Evolutionary conservation across 2,113 vertebrate species (phyloP), one percentile per base, ranked within the genome.

Genomic region (Macroglossus sobrinus): DNA sequence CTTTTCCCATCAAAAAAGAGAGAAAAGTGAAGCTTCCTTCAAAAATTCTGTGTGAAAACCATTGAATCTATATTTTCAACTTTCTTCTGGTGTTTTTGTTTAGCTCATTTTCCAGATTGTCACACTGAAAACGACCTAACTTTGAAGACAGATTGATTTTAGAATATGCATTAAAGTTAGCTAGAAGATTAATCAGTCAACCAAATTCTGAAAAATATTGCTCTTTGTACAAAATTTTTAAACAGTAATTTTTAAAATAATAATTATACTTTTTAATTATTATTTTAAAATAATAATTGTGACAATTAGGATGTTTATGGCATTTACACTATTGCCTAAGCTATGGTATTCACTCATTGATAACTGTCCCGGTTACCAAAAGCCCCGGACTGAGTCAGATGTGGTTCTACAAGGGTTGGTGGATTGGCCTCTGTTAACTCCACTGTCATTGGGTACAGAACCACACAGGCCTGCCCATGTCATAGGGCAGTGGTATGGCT

Each of bases 351-450:
- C 50, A 16, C 5, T 76, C 5, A 4, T 4, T 7, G 45, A 12
- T 47, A 35, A 16, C 30, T 21, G 19, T n/a, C 7, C 24, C n/a
- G 18, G 24, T 35, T 9, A 4, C 19, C 24, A 10, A 3, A 71
- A 69, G 22, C 14, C 35, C 75, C 30, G 8, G n/a, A 3, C 30
- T n/a, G 26, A 13, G 53, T 9, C 28, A 59, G 47, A 30, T 1
- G 3, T 19, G 30, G 40, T 19, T 35, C 21, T 26, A 5, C 3
- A 0, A 5, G 28, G 40, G 47, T 3, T 30, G 43, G 30, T 0
- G 1, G 3, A 16, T 5, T 11, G 53, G 22, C 10, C n/a, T 69
- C 53, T 40, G 45, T 19, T 59, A 24, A 71, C 59, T 30, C 4
- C 16, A 1, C 21, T 26, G 19, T 55, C 79, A 7, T 0, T 7